These are phyloP conservation scores for Idaea straminata DNA, from an alignment of 2,888 invertebrate species.

Conservation along the genomic window DNA sequence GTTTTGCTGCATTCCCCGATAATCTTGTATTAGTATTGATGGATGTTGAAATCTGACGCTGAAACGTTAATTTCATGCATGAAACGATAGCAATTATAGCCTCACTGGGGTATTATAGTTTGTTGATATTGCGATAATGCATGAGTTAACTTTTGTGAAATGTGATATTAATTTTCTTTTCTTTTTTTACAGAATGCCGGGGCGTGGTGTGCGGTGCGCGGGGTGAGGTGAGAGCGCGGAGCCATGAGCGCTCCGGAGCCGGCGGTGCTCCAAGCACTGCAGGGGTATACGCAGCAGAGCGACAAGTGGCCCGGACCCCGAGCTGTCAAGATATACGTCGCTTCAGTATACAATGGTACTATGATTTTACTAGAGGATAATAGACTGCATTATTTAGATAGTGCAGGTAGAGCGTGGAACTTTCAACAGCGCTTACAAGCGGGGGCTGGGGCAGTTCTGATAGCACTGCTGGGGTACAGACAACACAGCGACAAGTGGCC, in stretches of 20 bases:
- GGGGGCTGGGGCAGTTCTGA: conserved; percentile 50
- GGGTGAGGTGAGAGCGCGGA: conserved; percentile 52
- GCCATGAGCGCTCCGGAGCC: conserved; percentile 77
- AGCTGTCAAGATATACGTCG: conserved; percentile 80
- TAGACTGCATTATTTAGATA: too few species aligned
- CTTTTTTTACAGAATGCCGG: conserved; percentile 55
- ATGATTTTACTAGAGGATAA: too few species aligned
- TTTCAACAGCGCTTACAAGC: conserved; percentile 38
- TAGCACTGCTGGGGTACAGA: conserved; percentile 71
- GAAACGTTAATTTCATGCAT: conserved; percentile 3
- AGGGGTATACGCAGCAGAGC: conserved; percentile 63
- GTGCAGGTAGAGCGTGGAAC: conserved; percentile 8
- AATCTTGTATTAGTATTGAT: background rate
- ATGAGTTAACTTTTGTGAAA: background rate
- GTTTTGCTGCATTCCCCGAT: too few species aligned
- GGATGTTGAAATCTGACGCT: background rate
- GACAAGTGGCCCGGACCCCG: conserved; percentile 80
- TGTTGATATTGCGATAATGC: background rate
- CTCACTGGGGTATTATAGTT: background rate
- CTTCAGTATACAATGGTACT: conserved; percentile 78
- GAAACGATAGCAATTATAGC: background rate
- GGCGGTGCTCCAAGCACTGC: conserved; percentile 73
- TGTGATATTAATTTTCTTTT: background rate
- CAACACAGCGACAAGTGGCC: conserved; percentile 74
- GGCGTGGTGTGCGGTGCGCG: conserved; percentile 45